Base-by-base conservation (phyloP, 2,797 vertebrate genomes). In the Anguilla pacifica region DNA sequence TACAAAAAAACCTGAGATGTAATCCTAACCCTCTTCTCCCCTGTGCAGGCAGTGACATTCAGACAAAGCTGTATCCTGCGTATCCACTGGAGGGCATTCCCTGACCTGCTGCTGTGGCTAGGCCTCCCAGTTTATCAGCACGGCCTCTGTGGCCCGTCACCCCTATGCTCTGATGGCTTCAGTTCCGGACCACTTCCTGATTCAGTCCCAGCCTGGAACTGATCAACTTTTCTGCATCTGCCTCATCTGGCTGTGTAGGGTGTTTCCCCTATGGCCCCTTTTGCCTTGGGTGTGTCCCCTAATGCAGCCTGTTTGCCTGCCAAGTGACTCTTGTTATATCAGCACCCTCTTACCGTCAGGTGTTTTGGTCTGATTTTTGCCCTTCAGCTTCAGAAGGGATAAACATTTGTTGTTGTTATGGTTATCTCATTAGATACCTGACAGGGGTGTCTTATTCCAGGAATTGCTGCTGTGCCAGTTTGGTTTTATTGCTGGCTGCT, bases 61-160 rank as follows among this genome's bases (percentile, higher is more conserved):
- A 77, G 72, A 43, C 35, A 19, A 13, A 9, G 15, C 35, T 77
- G 35, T 77, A 77, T 77, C 72, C 72, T 43, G 35, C 35, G 3
- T 77, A 77, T 77, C 72, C 72, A 77, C 72, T 39, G 72, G 72
- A 77, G 72, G 72, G 72, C 72, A 39, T 77, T 77, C 72, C 31
- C 72, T 77, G 31, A 39, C 72, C 72, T 77, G 31, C 31, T 77
- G 31, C 39, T 35, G 35, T 77, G 72, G 13, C 15, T 2, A 13
- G 35, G 35, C 72, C 31, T 17, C 1, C 35, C 17, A 11, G 31
- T 43, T 46, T 15, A 43, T 11, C 17, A 72, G 6, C n/a, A 72
- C 1, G 2, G 72, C 11, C 31, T 43, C 17, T 72, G n/a, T 2
- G 67, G 67, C 9, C 67, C 13, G 67, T 31, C 28, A 72, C 28